Evolutionary conservation across 2,113 vertebrate genomes (phyloP).

Genomic region (Orycteropus afer): DNA sequence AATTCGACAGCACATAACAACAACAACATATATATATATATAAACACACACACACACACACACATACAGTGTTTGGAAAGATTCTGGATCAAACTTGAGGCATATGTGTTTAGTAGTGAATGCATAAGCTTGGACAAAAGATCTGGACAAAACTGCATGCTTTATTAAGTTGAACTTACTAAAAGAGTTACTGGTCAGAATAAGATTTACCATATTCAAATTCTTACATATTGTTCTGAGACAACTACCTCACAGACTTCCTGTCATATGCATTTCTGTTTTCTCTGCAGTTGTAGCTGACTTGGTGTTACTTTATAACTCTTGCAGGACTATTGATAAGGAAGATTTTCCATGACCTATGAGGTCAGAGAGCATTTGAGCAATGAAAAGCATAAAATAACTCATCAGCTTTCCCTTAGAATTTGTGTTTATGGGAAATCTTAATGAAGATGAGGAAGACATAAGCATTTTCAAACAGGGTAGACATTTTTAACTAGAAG

Average conservation of each 20-base stretch:
- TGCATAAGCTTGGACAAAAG: constrained; percentile 10
- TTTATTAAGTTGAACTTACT: constrained; percentile 19
- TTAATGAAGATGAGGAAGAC: constrained; percentile 4
- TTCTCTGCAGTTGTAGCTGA: neutral
- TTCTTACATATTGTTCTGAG: neutral
- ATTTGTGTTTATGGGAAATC: constrained; percentile 21
- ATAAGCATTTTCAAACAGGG: constrained; percentile 21
- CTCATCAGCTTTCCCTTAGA: constrained; percentile 18
- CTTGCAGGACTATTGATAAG: neutral
- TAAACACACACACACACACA: too few species aligned
- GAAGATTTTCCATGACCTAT: neutral
- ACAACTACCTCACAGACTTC: neutral
- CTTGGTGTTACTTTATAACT: neutral
- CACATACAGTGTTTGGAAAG: too few species aligned
- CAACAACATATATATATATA: too few species aligned
- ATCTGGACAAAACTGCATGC: neutral
- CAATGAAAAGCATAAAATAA: constrained; percentile 23
- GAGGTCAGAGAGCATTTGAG: constrained; percentile 38
- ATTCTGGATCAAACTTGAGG: neutral
- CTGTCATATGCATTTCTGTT: neutral
- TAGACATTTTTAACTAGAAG: neutral
- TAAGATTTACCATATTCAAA: neutral
- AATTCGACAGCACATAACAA: too few species aligned
- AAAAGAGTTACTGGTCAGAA: constrained; percentile 21
- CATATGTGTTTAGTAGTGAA: neutral